Conservation (phyloP, 1,140 invertebrate genomes). For the Zaprionus gabonicus region DNA sequence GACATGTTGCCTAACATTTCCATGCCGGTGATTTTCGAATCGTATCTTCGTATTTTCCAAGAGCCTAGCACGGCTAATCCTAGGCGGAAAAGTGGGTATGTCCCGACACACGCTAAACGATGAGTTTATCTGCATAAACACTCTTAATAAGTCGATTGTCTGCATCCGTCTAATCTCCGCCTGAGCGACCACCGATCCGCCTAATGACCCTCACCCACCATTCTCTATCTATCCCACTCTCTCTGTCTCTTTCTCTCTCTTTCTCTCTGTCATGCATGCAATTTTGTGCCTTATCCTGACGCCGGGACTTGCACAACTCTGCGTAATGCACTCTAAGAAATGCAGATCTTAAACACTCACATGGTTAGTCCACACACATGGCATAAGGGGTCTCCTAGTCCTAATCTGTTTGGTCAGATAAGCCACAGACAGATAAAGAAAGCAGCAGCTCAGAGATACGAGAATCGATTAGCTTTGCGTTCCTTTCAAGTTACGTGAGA, state of each 20-base stretch:
- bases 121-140: constrained; percentile 82
- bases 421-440: constrained; percentile 35
- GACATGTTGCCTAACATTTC: constrained; percentile 58
- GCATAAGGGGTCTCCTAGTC: constrained; percentile 2
- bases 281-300: constrained; percentile 69
- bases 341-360: constrained; percentile 13
- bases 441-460: neutral
- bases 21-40: constrained; percentile 44
- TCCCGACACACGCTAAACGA: constrained; percentile 81
- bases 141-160: constrained; percentile 82
- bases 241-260: neutral
- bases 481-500: neutral
- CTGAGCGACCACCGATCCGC: constrained; percentile 24
- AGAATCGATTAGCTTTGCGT: neutral
- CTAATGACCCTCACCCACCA: constrained; percentile 58
- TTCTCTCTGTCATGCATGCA: constrained; percentile 48
- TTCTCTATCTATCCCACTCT: neutral
- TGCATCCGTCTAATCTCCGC: constrained; percentile 26
- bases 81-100: constrained; percentile 80
- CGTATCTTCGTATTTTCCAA: constrained; percentile 72
- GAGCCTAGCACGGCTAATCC: constrained; percentile 56
- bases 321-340: constrained; percentile 24
- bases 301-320: constrained; percentile 67
- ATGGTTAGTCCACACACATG: constrained; percentile 55
- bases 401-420: constrained; percentile 72